Conservation (phyloP, 2,113 vertebrate genomes). For the Trichomycterus rosablanca region DNA sequence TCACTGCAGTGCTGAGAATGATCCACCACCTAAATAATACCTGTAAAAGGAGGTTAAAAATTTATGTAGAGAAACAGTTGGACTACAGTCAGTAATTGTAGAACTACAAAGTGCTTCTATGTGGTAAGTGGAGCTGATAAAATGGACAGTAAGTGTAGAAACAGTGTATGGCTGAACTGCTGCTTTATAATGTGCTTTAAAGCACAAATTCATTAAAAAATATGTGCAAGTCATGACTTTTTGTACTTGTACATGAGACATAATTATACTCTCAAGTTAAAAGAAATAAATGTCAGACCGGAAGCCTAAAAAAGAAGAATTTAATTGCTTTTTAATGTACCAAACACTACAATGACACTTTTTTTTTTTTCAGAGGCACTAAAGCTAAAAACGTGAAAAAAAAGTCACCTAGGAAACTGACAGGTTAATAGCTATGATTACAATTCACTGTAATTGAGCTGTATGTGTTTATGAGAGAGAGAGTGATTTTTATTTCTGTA, state of each 20-base stretch:
- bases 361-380: constrained; percentile 17
- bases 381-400: constrained; percentile 26
- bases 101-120: too few species aligned
- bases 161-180: too few species aligned
- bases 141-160: too few species aligned
- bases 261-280: constrained; percentile 10
- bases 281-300: constrained; percentile 2
- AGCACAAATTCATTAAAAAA: not conserved
- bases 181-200: not conserved
- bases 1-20: too few species aligned
- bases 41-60: too few species aligned
- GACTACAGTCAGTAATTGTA: too few species aligned
- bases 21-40: too few species aligned
- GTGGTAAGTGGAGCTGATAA: too few species aligned
- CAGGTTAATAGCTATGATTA: constrained; percentile 39
- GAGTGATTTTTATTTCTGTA: constrained; percentile 17
- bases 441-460: constrained; percentile 27
- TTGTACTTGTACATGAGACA: not conserved
- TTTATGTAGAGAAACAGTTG: too few species aligned
- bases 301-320: constrained; percentile 21
- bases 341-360: constrained; percentile 6
- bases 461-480: constrained; percentile 6
- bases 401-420: constrained; percentile 10
- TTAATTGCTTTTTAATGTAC: constrained; percentile 33
- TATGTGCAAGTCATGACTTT: constrained; percentile 9